Evolutionary conservation across 2,888 invertebrate species (phyloP).

Genomic region (Drosophila robusta): DNA sequence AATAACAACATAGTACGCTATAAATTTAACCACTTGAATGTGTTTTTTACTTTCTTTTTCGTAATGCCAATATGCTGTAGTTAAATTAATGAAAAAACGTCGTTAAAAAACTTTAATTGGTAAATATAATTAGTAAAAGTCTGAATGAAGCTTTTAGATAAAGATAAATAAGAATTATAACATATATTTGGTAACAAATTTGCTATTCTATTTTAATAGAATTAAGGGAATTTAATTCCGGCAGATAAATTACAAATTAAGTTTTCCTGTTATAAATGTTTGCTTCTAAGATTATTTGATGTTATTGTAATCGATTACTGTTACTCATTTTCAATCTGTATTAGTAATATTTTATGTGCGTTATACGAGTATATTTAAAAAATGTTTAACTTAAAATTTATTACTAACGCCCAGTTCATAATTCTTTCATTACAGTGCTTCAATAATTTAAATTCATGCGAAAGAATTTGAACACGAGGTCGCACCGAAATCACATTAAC

Average conservation of each 20-base stretch:
- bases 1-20: conserved; percentile 15
- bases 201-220: too few relatives aligned
- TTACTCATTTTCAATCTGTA: too few relatives aligned
- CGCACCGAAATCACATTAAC: conserved; percentile 52
- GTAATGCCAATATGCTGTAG: background rate
- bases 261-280: too few relatives aligned
- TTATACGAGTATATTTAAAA: too few relatives aligned
- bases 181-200: too few relatives aligned
- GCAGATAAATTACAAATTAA: too few relatives aligned
- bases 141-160: background rate
- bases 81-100: background rate
- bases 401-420: too few relatives aligned
- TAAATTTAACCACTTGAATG: conserved; percentile 16
- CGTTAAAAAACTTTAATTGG: background rate
- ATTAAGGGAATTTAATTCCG: too few relatives aligned
- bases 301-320: too few relatives aligned
- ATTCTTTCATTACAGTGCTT: conserved; percentile 34
- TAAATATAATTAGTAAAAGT: background rate
- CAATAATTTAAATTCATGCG: conserved; percentile 32
- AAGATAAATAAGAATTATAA: background rate
- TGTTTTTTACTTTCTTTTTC: background rate
- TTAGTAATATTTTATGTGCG: too few relatives aligned
- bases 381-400: too few relatives aligned
- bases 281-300: too few relatives aligned
- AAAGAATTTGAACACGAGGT: conserved; percentile 12